Conservation (phyloP, 2,888 invertebrate species). For the Antheraea assamensis region DNA sequence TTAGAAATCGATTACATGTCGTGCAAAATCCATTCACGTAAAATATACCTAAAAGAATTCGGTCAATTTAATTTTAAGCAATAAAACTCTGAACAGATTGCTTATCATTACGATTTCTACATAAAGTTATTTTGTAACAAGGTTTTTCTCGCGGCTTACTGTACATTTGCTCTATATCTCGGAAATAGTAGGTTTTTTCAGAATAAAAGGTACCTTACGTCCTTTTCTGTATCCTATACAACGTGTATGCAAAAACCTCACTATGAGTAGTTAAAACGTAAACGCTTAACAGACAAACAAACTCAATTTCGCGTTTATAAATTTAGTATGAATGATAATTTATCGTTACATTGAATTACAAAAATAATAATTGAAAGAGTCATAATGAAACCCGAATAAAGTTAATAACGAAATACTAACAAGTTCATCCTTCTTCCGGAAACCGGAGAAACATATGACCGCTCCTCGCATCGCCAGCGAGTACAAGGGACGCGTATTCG, state of each 20-base stretch:
- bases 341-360: too few species aligned
- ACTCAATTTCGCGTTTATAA: too few species aligned
- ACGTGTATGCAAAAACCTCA: too few species aligned
- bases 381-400: not conserved
- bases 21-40: constrained; percentile 15
- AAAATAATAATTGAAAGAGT: not conserved
- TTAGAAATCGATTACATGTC: constrained; percentile 13
- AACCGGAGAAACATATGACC: constrained; percentile 95
- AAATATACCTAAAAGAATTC: not conserved
- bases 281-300: too few species aligned
- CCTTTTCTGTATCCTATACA: too few species aligned
- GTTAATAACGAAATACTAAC: constrained; percentile 77
- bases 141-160: not conserved
- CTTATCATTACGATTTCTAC: not conserved
- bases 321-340: too few species aligned
- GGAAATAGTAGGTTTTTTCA: too few species aligned
- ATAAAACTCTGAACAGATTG: not conserved
- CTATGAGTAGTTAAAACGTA: too few species aligned
- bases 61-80: constrained; percentile 1
- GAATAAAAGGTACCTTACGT: too few species aligned
- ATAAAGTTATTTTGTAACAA: not conserved
- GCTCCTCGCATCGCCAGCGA: constrained; percentile 94
- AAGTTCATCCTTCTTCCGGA: constrained; percentile 94
- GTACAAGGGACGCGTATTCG: constrained; percentile 91
- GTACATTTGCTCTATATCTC: too few species aligned